phyloP scores from a whole-genome alignment of 2,888 invertebrate genomes.

The Physocephala rufipes region DNA sequence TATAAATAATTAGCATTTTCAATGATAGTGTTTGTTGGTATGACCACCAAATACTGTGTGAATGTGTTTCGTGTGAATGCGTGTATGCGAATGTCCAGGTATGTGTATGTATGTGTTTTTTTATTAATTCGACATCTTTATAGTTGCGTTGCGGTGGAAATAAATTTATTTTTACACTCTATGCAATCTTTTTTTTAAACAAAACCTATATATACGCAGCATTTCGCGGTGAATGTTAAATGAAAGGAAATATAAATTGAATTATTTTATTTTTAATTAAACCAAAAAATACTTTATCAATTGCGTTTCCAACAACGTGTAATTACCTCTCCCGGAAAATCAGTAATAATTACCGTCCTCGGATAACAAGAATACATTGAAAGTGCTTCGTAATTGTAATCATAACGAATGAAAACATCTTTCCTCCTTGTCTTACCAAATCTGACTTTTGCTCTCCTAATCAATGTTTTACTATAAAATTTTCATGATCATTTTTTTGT shows the following conservation, averaged over 20 bases:
- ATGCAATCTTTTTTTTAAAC: not conserved
- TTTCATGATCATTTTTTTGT: too few species aligned
- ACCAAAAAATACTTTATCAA: not conserved
- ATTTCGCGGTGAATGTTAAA: not conserved
- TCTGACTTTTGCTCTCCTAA: too few species aligned
- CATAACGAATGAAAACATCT: too few species aligned
- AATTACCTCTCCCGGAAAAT: too few species aligned
- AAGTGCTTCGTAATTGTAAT: too few species aligned
- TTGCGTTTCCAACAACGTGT: too few species aligned
- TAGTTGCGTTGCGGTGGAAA: not conserved
- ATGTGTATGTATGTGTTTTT: not conserved
- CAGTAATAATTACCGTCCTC: too few species aligned
- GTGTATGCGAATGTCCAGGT: not conserved
- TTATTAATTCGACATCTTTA: not conserved
- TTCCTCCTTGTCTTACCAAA: too few species aligned
- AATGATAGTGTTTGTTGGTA: not conserved
- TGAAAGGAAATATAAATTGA: not conserved
- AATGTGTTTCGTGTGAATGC: not conserved
- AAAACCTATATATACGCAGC: not conserved
- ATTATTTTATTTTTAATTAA: constrained; percentile 12
- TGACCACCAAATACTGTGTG: too few species aligned
- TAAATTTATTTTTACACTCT: constrained; percentile 17
- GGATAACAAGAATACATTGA: too few species aligned
- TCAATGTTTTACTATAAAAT: too few species aligned
- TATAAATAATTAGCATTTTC: constrained; percentile 13